phyloP scores from a whole-genome alignment of 2,113 vertebrate genomes.

The Camelus bactrianus region DNA sequence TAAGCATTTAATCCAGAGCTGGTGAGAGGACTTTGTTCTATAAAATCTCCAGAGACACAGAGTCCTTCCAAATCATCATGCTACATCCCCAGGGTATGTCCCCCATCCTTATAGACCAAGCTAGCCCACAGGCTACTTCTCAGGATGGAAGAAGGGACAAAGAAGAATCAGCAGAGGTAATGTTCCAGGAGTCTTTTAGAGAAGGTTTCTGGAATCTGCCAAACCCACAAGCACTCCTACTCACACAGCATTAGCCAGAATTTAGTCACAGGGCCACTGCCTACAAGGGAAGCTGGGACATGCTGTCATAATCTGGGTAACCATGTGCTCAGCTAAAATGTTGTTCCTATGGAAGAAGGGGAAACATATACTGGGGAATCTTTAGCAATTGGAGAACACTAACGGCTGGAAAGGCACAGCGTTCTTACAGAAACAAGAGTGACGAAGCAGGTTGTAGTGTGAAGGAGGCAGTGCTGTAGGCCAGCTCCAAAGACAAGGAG shows the following conservation, averaged over 20 bases:
- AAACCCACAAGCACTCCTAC: neutral
- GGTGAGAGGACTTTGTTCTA: neutral
- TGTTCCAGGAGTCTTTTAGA: neutral
- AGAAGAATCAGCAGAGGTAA: neutral
- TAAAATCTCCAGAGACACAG: neutral
- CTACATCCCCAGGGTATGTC: neutral
- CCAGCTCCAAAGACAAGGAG: neutral
- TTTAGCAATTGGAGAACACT: neutral
- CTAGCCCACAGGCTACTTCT: neutral
- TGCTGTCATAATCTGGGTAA: neutral
- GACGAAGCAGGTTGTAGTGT: neutral
- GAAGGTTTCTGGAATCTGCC: neutral
- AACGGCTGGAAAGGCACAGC: neutral
- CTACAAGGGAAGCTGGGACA: neutral
- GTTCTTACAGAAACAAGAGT: neutral
- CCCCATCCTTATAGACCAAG: no score
- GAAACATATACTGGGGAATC: neutral
- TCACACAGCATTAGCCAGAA: neutral
- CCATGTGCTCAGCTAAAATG: neutral
- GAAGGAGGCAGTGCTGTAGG: neutral
- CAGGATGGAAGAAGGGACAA: neutral
- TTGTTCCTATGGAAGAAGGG: neutral
- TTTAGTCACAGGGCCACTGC: neutral
- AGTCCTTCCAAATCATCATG: neutral
- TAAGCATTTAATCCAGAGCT: neutral